Evolutionary conservation across 2,888 invertebrate genomes (phyloP).

Genomic region (Cinara cedri): DNA sequence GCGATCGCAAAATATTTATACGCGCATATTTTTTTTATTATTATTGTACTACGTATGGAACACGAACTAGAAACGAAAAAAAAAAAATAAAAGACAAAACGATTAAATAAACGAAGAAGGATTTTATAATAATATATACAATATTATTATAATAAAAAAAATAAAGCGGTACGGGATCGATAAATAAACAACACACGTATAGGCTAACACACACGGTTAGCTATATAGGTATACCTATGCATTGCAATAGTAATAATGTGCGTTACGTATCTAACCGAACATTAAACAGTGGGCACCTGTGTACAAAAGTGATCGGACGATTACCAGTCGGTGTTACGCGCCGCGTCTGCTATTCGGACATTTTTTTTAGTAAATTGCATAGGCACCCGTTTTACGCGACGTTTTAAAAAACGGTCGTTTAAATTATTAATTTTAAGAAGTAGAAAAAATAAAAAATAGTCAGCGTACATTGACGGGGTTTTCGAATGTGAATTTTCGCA

Average conservation of each 20-base stretch:
- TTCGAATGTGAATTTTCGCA: too few species aligned
- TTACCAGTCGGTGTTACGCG: too few species aligned
- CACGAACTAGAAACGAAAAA: too few species aligned
- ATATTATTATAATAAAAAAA: neutral
- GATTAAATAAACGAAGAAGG: conserved; percentile 8
- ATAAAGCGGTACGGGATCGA: neutral
- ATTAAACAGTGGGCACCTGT: neutral
- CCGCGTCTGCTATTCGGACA: too few species aligned
- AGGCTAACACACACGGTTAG: neutral
- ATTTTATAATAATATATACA: neutral
- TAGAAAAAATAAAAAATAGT: too few species aligned
- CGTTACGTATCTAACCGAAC: neutral
- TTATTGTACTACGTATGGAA: conserved; percentile 2
- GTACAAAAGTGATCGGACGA: neutral
- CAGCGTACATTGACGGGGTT: too few species aligned
- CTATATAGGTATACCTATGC: neutral
- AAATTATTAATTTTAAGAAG: too few species aligned
- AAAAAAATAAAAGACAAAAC: conserved; percentile 39
- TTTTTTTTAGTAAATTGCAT: too few species aligned
- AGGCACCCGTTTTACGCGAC: too few species aligned
- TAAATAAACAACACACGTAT: conserved; percentile 39
- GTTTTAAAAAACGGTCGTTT: too few species aligned
- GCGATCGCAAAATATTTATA: conserved; percentile 16
- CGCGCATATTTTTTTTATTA: conserved; percentile 8
- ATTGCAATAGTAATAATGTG: neutral